phyloP scores from a whole-genome alignment of 2,797 vertebrate genomes.

The Muscicapa comitata region DNA sequence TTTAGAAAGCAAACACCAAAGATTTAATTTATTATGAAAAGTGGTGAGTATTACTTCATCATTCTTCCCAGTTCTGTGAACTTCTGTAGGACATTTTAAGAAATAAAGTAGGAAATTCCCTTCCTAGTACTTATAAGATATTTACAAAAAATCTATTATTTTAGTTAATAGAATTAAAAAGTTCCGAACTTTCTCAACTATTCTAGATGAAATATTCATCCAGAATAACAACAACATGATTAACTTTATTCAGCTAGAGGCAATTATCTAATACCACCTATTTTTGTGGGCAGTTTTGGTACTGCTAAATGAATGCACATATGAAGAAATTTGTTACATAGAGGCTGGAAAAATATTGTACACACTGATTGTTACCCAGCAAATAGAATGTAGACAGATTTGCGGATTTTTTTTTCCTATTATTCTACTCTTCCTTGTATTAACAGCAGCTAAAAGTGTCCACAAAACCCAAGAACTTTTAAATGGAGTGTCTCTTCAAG shows the following conservation, averaged over 20 bases:
- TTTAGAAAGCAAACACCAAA: neutral
- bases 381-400: neutral
- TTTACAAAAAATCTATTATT: neutral
- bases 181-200: neutral
- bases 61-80: neutral
- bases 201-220: neutral
- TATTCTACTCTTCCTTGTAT: neutral
- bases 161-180: neutral
- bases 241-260: neutral
- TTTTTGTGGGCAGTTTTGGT: neutral
- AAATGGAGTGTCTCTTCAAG: neutral
- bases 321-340: neutral
- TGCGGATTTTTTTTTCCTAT: neutral
- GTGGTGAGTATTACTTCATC: neutral
- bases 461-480: neutral
- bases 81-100: neutral
- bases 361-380: neutral
- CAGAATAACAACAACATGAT: neutral
- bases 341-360: neutral
- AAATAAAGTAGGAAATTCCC: neutral
- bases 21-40: neutral
- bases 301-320: neutral
- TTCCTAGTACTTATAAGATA: neutral
- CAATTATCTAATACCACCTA: neutral
- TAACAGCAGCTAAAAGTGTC: neutral